A percentile compares a stretch with the other conserved stretches of the same genome.
Evolutionary conservation across 1,140 invertebrate species (phyloP).

Genomic region (Lysiphlebus fabarum): DNA sequence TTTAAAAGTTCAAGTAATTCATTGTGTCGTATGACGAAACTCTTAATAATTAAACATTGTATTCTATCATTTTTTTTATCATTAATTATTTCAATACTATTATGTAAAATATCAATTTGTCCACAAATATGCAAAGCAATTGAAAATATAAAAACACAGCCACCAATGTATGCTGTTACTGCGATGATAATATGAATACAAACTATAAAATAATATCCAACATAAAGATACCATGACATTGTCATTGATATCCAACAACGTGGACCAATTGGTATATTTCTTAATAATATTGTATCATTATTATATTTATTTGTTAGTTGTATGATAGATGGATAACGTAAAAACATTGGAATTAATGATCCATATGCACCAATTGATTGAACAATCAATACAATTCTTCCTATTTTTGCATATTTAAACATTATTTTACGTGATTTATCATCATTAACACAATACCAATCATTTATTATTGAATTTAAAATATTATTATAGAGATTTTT

Average conservation of each 20-base stretch:
- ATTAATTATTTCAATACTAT: constrained; percentile 15
- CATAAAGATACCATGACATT: constrained; percentile 14
- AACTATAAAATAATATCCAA: constrained; percentile 13
- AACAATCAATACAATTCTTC: background rate
- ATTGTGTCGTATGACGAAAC: constrained; percentile 19
- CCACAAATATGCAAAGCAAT: constrained; percentile 26
- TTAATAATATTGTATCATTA: background rate
- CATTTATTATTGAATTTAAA: constrained; percentile 3
- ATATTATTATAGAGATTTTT: background rate
- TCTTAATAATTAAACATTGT: background rate
- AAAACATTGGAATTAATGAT: background rate
- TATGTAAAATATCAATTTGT: constrained; percentile 23
- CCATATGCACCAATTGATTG: constrained; percentile 3
- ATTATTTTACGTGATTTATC: constrained; percentile 3
- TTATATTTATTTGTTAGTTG: no score
- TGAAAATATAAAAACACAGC: constrained; percentile 22
- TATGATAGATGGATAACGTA: constrained; percentile 5
- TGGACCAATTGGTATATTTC: constrained; percentile 24
- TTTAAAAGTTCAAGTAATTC: constrained; percentile 12
- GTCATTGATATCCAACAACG: constrained; percentile 19
- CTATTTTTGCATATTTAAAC: constrained; percentile 8
- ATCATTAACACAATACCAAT: constrained; percentile 6
- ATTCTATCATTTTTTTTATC: background rate
- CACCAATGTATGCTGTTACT: constrained; percentile 18
- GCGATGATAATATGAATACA: constrained; percentile 15